Evolutionary conservation across 92 coral and sea anemone genomes (phyloP).

Genomic region (Parazoanthus atlanticus): DNA sequence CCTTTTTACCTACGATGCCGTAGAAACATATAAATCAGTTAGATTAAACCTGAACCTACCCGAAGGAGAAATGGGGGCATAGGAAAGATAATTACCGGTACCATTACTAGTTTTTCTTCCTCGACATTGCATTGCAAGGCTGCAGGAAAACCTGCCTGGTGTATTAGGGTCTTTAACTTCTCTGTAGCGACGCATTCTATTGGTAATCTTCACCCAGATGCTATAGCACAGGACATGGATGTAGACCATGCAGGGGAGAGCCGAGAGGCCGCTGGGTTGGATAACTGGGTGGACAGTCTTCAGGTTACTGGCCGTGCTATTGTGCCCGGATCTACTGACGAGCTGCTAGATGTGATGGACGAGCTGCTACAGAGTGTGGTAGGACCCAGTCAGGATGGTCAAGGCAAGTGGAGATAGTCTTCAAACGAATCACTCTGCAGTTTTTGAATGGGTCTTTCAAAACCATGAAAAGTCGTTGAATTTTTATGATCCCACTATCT

Average conservation of each 20-base stretch:
- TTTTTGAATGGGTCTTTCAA: too few species aligned
- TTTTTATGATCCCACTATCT: too few species aligned
- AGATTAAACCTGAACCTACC: too few species aligned
- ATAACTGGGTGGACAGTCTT: slow-evolving; percentile 54
- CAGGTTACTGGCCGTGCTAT: slow-evolving; percentile 82
- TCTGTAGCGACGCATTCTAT: not conserved
- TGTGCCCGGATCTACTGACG: slow-evolving; percentile 67
- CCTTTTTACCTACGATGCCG: not conserved
- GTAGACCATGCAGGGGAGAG: slow-evolving; percentile 53
- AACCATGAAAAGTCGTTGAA: too few species aligned
- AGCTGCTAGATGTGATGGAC: slow-evolving; percentile 77
- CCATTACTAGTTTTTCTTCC: too few species aligned
- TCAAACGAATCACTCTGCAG: not conserved
- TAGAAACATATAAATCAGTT: not conserved
- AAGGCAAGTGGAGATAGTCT: slow-evolving; percentile 50
- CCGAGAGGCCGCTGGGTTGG: slow-evolving; percentile 53
- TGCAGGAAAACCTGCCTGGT: not conserved
- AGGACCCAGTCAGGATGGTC: slow-evolving; percentile 59
- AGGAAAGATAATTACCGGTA: too few species aligned
- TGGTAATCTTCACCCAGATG: slow-evolving; percentile 29
- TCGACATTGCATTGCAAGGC: not conserved
- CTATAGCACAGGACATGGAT: slow-evolving; percentile 45
- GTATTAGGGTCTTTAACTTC: not conserved
- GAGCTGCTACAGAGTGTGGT: slow-evolving; percentile 76
- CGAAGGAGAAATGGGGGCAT: too few species aligned